Conservation (phyloP, 2,797 vertebrate genomes). For the Cephalopachus bancanus region DNA sequence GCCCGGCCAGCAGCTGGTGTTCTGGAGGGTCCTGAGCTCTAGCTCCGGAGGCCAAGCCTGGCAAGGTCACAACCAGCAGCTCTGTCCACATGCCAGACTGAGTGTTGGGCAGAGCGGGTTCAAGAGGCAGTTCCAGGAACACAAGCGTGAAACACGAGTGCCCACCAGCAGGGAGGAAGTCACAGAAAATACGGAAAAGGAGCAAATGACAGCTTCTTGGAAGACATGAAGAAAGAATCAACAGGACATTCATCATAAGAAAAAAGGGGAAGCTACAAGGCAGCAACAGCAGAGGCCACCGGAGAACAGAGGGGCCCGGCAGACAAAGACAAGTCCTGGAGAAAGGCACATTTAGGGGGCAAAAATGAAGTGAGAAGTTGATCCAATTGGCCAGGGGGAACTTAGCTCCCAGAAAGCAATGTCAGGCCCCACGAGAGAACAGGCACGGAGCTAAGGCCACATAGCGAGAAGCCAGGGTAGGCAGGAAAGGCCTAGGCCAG, state of each 20-base stretch:
- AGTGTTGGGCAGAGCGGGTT: not conserved
- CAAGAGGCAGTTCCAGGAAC: conserved; percentile 11
- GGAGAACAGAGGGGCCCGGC: not conserved
- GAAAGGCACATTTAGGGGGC: not conserved
- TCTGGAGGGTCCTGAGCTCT: not conserved
- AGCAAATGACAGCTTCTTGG: conserved; percentile 13
- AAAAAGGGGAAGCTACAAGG: conserved; percentile 67
- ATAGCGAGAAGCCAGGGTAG: not conserved
- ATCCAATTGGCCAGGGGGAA: not conserved
- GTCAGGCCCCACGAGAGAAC: not conserved
- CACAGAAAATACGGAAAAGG: conserved; percentile 30
- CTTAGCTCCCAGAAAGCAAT: not conserved
- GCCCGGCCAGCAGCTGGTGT: no score
- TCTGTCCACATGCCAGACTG: not conserved
- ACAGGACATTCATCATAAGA: conserved; percentile 43
- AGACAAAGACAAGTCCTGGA: not conserved
- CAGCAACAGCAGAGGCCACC: not conserved
- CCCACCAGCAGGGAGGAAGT: conserved; percentile 46
- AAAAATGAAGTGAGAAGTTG: not conserved
- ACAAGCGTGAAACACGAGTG: not conserved
- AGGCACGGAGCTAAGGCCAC: not conserved
- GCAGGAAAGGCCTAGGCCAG: not conserved
- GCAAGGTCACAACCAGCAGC: not conserved
- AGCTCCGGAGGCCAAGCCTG: not conserved
- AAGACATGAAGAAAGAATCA: conserved; percentile 57